These are phyloP conservation scores for Chouioia cunea DNA, from an alignment of 2,888 invertebrate species.

Conservation along the genomic window DNA sequence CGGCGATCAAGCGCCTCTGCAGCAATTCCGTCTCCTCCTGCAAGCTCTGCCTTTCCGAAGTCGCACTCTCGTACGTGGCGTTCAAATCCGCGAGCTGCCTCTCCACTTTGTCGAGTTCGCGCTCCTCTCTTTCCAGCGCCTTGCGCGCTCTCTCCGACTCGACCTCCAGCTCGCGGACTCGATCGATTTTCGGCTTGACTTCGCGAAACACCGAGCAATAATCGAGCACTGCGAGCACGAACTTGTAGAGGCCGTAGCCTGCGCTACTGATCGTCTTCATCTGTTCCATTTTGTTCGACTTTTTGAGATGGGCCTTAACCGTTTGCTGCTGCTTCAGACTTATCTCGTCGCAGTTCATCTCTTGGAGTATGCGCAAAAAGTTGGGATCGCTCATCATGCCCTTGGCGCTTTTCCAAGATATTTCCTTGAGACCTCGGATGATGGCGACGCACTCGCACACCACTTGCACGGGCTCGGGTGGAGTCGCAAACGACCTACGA, in stretches of 20 bases:
- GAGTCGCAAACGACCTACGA: constrained; percentile 86
- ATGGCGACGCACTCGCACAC: constrained; percentile 93
- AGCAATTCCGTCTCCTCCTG: constrained; percentile 87
- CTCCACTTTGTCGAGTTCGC: constrained; percentile 75
- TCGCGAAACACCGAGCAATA: constrained; percentile 90
- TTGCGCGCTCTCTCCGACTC: constrained; percentile 73
- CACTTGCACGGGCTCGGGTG: constrained; percentile 89
- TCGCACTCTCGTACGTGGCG: constrained; percentile 82
- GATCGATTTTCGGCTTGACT: constrained; percentile 85
- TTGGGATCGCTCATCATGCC: constrained; percentile 93
- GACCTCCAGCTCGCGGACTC: constrained; percentile 81
- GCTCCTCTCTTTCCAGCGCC: constrained; percentile 78
- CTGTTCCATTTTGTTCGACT: constrained; percentile 80
- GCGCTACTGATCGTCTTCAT: constrained; percentile 89
- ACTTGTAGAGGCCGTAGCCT: constrained; percentile 86
- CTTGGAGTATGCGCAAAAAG: constrained; percentile 83
- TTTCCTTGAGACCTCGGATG: constrained; percentile 84
- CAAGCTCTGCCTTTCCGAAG: constrained; percentile 76
- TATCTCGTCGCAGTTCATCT: constrained; percentile 87
- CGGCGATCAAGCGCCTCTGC: constrained; percentile 83
- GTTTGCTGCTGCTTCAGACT: constrained; percentile 79
- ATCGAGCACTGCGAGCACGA: constrained; percentile 88
- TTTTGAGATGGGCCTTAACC: constrained; percentile 81
- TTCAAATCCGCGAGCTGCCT: constrained; percentile 78
- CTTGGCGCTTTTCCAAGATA: constrained; percentile 92